A percentile compares a stretch with the other conserved stretches of the same genome.
phyloP scores from a whole-genome alignment of 2,113 vertebrate species.

The Anguilla rostrata region DNA sequence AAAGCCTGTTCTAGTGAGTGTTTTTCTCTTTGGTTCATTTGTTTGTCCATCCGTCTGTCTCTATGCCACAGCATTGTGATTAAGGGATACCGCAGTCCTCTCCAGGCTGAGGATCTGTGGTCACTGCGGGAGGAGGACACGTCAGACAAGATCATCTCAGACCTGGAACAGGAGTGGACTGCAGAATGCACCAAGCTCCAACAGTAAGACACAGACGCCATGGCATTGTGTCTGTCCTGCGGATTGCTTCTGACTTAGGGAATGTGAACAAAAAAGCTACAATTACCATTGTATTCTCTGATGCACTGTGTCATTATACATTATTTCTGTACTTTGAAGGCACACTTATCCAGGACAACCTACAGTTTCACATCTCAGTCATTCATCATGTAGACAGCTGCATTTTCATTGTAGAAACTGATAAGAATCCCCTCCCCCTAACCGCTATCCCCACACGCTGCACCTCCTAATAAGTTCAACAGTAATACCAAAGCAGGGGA shows the following conservation, averaged over 20 bases:
- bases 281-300: background rate
- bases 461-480: background rate
- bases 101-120: constrained; percentile 82
- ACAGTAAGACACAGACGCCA: constrained; percentile 54
- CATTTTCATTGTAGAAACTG: background rate
- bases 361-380: constrained; percentile 9
- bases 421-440: background rate
- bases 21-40: background rate
- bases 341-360: background rate
- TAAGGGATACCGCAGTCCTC: constrained; percentile 74
- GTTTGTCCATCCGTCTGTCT: constrained; percentile 48
- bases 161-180: constrained; percentile 78
- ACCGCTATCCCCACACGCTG: no score
- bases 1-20: constrained; percentile 25
- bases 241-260: background rate
- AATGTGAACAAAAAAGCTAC: background rate
- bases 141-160: constrained; percentile 79
- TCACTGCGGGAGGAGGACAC: constrained; percentile 78
- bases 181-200: constrained; percentile 68
- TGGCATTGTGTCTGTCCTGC: background rate
- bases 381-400: background rate
- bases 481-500: background rate
- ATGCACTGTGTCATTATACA: background rate
- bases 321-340: background rate
- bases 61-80: constrained; percentile 73